Conservation (phyloP, 2,797 vertebrate species). For the Pangasius mekongensis region DNA sequence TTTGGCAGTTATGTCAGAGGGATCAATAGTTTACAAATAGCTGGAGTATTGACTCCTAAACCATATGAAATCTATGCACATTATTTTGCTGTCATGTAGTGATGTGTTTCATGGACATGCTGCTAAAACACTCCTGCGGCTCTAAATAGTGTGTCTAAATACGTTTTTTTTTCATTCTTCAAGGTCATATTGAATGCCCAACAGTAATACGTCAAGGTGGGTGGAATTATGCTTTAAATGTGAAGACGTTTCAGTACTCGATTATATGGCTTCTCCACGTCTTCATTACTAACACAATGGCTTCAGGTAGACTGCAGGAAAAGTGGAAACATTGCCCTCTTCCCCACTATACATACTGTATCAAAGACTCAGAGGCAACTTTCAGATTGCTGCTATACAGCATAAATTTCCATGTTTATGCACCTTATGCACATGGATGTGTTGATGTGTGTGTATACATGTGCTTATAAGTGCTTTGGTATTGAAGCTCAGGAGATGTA, state of each 20-base stretch:
- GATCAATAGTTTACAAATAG: slow-evolving; percentile 6
- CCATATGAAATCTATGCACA: neutral
- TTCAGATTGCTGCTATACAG: neutral
- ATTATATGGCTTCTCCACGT: neutral
- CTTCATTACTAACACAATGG: neutral
- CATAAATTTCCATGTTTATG: slow-evolving; percentile 20
- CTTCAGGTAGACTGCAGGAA: neutral
- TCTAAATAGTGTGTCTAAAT: neutral
- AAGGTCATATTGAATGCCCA: neutral
- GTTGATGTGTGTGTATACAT: slow-evolving; percentile 32
- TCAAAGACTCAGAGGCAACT: neutral
- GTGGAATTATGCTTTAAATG: neutral
- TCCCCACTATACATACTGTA: neutral
- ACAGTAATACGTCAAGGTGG: neutral
- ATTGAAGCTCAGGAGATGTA: slow-evolving; percentile 53
- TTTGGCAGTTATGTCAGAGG: neutral
- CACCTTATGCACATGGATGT: slow-evolving; percentile 24
- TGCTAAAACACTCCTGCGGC: neutral
- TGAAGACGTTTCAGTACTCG: neutral
- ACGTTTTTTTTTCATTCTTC: neutral
- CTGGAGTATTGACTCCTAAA: too few species aligned
- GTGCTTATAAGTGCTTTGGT: slow-evolving; percentile 50
- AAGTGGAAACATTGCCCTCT: neutral
- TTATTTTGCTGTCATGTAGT: neutral
- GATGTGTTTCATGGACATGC: neutral